Evolutionary conservation across 1,140 invertebrate genomes (phyloP).

Genomic region (Colletes gigas): DNA sequence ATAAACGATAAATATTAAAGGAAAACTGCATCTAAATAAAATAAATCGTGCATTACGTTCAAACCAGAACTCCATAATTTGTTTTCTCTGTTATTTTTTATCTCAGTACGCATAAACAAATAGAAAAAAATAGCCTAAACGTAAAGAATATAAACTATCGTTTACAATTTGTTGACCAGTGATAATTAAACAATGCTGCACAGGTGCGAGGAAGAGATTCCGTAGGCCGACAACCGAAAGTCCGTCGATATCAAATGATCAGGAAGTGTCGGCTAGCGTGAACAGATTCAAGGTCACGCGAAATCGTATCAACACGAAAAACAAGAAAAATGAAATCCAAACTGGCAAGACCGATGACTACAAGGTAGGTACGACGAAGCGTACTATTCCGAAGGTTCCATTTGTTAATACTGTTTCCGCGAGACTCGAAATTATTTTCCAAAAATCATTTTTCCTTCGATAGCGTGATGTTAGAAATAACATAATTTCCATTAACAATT

Average conservation of each 20-base stretch:
- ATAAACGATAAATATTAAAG: too few species aligned
- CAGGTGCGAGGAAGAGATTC: slow-evolving; percentile 81
- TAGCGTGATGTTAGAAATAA: too few species aligned
- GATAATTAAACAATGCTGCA: background rate
- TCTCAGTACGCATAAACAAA: too few species aligned
- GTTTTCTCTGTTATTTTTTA: too few species aligned
- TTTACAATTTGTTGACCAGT: too few species aligned
- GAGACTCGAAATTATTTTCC: too few species aligned
- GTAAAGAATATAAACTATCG: background rate
- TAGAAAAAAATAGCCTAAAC: too few species aligned
- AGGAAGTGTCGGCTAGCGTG: slow-evolving; percentile 85
- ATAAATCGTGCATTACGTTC: too few species aligned
- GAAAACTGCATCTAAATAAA: too few species aligned
- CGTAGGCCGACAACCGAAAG: slow-evolving; percentile 80
- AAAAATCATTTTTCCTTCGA: too few species aligned
- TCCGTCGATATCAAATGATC: slow-evolving; percentile 81
- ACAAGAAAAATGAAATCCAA: slow-evolving; percentile 82
- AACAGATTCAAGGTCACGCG: slow-evolving; percentile 87
- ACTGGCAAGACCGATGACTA: slow-evolving; percentile 83
- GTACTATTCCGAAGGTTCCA: background rate
- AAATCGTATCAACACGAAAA: slow-evolving; percentile 82
- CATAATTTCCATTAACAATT: too few species aligned
- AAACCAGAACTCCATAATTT: too few species aligned
- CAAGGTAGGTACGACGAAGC: slow-evolving; percentile 72
- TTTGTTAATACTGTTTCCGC: background rate